Conservation (phyloP, 1,140 invertebrate species). For the Matsumurasca onukii region DNA sequence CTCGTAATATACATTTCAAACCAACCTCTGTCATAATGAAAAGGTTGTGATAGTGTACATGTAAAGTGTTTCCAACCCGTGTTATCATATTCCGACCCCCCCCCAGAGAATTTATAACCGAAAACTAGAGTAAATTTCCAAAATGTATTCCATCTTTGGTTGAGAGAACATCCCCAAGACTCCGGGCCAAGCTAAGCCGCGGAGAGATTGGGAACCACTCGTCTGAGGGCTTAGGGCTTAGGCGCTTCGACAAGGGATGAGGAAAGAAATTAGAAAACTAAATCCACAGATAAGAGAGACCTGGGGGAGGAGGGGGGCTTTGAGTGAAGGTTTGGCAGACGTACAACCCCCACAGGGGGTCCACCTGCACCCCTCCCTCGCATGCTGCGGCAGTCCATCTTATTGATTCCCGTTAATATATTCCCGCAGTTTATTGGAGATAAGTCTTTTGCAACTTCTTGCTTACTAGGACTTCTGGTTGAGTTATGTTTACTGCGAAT, state of each 20-base stretch:
- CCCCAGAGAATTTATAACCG: no score
- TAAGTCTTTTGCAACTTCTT: constrained; percentile 22
- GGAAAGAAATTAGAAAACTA: constrained; percentile 26
- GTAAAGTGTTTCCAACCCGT: no score
- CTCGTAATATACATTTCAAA: no score
- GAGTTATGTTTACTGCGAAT: no score
- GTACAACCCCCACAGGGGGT: neutral
- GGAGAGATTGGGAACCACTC: constrained; percentile 2
- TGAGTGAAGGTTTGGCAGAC: constrained; percentile 21
- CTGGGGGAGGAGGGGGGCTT: neutral
- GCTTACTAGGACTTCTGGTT: no score
- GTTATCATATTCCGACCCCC: no score
- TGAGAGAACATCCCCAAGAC: no score
- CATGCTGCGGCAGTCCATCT: constrained; percentile 18
- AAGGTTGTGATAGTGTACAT: no score
- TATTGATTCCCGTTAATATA: constrained; percentile 27
- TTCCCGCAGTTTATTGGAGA: constrained; percentile 21
- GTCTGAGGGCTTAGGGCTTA: constrained; percentile 11
- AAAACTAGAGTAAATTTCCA: no score
- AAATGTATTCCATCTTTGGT: no score
- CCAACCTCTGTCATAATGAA: no score
- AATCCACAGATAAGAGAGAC: constrained; percentile 21
- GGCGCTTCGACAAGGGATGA: constrained; percentile 16
- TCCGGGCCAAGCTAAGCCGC: no score
- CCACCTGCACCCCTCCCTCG: neutral